Percentiles rank a stretch among this genome's conserved stretches.
phyloP scores from a whole-genome alignment of 1,140 invertebrate species.

The Eupristina koningsbergeri region DNA sequence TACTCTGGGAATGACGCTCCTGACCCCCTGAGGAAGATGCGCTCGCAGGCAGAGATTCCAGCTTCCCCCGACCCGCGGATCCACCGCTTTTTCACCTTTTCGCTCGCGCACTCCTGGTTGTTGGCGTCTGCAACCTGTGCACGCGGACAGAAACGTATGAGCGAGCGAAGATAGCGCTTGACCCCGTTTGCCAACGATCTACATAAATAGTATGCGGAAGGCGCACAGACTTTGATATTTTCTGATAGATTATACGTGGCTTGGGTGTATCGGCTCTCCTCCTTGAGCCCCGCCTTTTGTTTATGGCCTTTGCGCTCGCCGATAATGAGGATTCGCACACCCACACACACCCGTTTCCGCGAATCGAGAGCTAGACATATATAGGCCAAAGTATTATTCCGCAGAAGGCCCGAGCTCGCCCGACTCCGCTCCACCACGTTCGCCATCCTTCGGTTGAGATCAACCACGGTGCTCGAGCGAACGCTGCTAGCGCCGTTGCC shows the following conservation, averaged over 20 bases:
- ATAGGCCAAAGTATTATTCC: too few species aligned
- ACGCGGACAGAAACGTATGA: neutral
- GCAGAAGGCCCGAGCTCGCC: too few species aligned
- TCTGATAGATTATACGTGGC: constrained; percentile 9
- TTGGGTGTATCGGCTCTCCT: neutral
- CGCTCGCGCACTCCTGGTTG: neutral
- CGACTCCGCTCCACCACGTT: too few species aligned
- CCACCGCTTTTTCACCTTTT: too few species aligned
- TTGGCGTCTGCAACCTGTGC: neutral
- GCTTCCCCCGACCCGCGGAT: too few species aligned
- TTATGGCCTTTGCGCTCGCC: neutral
- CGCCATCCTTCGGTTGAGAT: too few species aligned
- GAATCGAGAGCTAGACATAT: too few species aligned
- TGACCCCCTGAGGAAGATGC: neutral
- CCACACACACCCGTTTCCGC: too few species aligned
- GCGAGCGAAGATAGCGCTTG: constrained; percentile 45
- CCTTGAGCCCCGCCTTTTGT: neutral
- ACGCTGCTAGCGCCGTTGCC: neutral
- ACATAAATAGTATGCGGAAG: constrained; percentile 38
- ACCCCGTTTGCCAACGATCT: constrained; percentile 39
- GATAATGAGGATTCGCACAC: too few species aligned
- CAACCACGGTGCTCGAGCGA: neutral
- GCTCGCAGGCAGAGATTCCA: too few species aligned
- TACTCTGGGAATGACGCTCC: neutral
- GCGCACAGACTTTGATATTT: constrained; percentile 27